Evolutionary conservation across 2,888 invertebrate species (phyloP).

Genomic region (Noctua pronuba): DNA sequence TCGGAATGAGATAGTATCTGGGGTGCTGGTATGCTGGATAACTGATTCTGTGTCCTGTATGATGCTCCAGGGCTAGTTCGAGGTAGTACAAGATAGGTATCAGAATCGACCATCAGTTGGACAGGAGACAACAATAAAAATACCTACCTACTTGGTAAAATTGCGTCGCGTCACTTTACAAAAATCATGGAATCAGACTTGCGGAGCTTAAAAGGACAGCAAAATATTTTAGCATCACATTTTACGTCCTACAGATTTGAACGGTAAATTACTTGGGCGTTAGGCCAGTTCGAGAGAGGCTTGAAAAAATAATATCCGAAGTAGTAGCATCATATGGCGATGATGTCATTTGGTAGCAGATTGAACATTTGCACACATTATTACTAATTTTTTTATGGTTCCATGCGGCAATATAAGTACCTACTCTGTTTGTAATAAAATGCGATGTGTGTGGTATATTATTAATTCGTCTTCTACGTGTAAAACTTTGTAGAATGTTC

Average conservation of each 20-base stretch:
- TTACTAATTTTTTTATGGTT: background rate
- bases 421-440: background rate
- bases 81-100: background rate
- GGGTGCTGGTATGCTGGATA: background rate
- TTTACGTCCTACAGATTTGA: background rate
- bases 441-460: background rate
- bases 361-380: conserved; percentile 9
- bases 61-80: background rate
- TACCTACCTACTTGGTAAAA: background rate
- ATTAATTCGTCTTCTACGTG: background rate
- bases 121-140: background rate
- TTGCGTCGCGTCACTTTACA: background rate
- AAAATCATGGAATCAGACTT: background rate
- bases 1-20: background rate
- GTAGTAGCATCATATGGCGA: conserved; percentile 7
- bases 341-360: conserved; percentile 9
- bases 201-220: background rate
- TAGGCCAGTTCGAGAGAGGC: background rate
- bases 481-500: background rate
- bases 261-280: background rate
- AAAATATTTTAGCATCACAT: background rate
- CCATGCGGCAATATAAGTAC: conserved; percentile 4
- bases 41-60: background rate
- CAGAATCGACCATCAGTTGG: background rate
- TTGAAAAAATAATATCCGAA: background rate